Evolutionary conservation across 2,888 invertebrate species (phyloP), one percentile per base, ranked within the genome.

Genomic region (Eupeodes luniger): DNA sequence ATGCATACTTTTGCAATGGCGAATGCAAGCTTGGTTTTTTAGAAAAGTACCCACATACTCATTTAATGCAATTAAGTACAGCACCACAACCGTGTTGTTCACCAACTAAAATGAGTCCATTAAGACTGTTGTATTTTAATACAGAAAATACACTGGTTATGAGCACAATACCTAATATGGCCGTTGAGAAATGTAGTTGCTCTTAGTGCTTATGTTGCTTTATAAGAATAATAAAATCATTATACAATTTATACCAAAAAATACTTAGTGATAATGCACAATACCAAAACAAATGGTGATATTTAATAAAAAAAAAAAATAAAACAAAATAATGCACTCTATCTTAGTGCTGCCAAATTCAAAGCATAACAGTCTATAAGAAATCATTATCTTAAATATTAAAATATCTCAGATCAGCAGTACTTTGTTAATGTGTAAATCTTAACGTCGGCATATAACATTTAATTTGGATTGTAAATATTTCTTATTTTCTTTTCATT

Each of bases 1-100:
- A 98, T 92, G 99, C 99, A 9, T 98, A 98, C 94, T 98, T 98
- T 94, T 99, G 99, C 94, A 96, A 97, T 77, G 99, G 99, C 9
- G 98, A 98, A 91, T 99, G 99, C 93, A 97, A 97, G 0, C 96
- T 96, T 94, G 96, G 97, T 72, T 98, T 98, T 92, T 94, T 98
- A 86, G 98, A 97, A 92, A 96, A 96, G 91, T 97, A 97, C 92
- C 96, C 97, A 0, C 98, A 98, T 93, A 98, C 98, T 10, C 98
- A 98, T 94, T 94, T 98, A 91, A 96, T 97, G 82, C 97, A 97
- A 91, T 95, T 98, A 91, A 96, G 97, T 5, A 96, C 97, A 81
- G 96, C 96, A 78, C 96, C 96, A 0, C 97, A 97, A 0, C 98
- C 98, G 0, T 99, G 99, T 93, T 99, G 99, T 93, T 97, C 98